A percentile compares a stretch with the other conserved stretches of the same genome.
phyloP scores from a whole-genome alignment of 1,140 invertebrate species.

The Ladona fulva region DNA sequence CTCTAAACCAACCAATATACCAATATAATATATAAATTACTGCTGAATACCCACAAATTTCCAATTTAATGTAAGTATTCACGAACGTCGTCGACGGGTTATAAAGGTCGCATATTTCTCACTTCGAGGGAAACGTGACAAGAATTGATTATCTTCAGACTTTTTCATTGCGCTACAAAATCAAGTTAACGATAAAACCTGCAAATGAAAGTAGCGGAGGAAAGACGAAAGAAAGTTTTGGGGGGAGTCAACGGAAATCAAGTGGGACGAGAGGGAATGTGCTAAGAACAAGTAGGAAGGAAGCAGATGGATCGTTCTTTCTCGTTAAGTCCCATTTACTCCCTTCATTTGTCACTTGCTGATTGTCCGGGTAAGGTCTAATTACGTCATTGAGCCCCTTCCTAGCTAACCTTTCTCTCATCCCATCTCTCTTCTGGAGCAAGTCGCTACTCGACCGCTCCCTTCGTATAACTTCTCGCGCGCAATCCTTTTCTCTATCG shows the following conservation, averaged over 20 bases:
- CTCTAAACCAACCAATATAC: no score
- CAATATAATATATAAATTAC: no score
- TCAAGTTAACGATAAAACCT: background rate
- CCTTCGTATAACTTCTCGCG: no score
- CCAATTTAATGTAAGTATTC: no score
- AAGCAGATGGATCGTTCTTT: background rate
- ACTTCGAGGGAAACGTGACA: no score
- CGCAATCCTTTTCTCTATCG: no score
- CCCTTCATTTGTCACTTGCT: slow-evolving; percentile 1
- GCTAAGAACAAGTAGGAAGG: background rate
- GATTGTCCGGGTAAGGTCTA: background rate
- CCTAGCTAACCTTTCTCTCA: background rate
- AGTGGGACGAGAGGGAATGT: background rate
- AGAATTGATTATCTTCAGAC: no score
- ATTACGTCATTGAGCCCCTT: background rate
- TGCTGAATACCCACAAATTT: no score
- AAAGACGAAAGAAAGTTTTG: background rate
- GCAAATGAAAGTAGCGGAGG: background rate
- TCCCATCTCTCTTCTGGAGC: background rate
- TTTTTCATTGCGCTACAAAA: no score
- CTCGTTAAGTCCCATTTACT: background rate
- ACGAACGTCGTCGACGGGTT: no score
- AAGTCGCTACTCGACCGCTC: no score
- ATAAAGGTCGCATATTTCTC: no score
- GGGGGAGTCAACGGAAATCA: background rate